phyloP scores from a whole-genome alignment of 2,113 vertebrate genomes.

The Gadus chalcogrammus region DNA sequence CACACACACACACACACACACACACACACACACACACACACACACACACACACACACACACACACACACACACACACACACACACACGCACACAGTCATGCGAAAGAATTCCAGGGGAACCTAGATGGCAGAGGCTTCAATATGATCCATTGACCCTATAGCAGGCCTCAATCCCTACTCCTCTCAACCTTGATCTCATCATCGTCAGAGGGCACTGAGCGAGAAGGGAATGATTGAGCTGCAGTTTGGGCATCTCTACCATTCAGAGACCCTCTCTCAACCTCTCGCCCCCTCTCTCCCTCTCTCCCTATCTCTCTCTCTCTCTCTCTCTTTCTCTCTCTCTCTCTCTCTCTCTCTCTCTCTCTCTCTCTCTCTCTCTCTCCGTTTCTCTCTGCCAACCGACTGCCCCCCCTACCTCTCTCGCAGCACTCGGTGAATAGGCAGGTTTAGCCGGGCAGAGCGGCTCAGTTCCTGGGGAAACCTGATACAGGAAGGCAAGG shows the following conservation, averaged over 20 bases:
- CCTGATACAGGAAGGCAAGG: conserved; percentile 56
- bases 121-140: not conserved
- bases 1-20: too few species aligned
- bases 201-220: conserved; percentile 29
- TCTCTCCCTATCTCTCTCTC: too few species aligned
- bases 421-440: too few species aligned
- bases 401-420: conserved; percentile 33
- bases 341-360: too few species aligned
- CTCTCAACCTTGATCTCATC: conserved; percentile 29
- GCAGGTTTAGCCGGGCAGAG: not conserved
- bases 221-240: conserved; percentile 35
- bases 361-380: not conserved
- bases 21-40: too few species aligned
- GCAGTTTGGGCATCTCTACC: conserved; percentile 23
- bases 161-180: conserved; percentile 22
- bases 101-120: not conserved
- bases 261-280: not conserved
- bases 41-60: too few species aligned
- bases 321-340: too few species aligned
- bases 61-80: too few species aligned
- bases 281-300: conserved; percentile 4
- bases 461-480: conserved; percentile 37
- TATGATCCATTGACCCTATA: not conserved
- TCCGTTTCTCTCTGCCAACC: conserved; percentile 47
- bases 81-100: too few species aligned